Percentiles rank a stretch among this genome's conserved stretches.
These are phyloP conservation scores for Sitta europaea DNA, from an alignment of 2,113 vertebrate species.

Conservation along the genomic window DNA sequence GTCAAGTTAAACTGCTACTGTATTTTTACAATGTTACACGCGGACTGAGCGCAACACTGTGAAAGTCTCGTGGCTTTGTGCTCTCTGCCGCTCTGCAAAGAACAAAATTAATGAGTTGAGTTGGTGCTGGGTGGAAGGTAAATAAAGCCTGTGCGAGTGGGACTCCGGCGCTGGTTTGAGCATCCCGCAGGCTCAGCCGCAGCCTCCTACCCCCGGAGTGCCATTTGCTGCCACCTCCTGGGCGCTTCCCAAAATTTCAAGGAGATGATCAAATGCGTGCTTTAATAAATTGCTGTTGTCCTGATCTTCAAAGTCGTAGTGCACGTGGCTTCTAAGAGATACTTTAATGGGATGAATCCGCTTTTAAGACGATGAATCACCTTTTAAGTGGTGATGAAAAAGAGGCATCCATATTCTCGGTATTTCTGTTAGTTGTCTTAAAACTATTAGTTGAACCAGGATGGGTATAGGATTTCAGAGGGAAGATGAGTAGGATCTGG, in stretches of 20 bases:
- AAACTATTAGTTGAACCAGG: neutral
- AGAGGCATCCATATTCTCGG: neutral
- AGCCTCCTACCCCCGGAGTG: neutral
- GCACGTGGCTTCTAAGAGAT: neutral
- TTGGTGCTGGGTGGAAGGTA: neutral
- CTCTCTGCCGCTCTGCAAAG: neutral
- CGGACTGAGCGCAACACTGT: neutral
- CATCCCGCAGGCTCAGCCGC: neutral
- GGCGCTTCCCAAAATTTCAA: neutral
- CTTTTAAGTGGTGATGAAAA: neutral
- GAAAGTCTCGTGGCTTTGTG: neutral
- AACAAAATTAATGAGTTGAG: neutral
- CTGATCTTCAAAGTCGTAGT: neutral
- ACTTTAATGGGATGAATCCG: neutral
- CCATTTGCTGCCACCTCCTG: conserved; percentile 39
- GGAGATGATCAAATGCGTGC: neutral
- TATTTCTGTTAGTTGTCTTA: neutral
- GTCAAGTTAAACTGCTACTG: neutral
- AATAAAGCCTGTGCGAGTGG: neutral
- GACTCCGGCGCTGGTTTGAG: accelerated
- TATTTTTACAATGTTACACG: neutral
- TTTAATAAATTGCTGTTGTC: neutral
- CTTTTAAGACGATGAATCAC: neutral
- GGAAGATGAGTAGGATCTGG: neutral
- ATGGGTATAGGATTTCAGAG: neutral